A percentile compares a stretch with the other conserved stretches of the same genome.
These are phyloP conservation scores for Anableps anableps DNA, from an alignment of 2,797 vertebrate species.

Conservation along the genomic window DNA sequence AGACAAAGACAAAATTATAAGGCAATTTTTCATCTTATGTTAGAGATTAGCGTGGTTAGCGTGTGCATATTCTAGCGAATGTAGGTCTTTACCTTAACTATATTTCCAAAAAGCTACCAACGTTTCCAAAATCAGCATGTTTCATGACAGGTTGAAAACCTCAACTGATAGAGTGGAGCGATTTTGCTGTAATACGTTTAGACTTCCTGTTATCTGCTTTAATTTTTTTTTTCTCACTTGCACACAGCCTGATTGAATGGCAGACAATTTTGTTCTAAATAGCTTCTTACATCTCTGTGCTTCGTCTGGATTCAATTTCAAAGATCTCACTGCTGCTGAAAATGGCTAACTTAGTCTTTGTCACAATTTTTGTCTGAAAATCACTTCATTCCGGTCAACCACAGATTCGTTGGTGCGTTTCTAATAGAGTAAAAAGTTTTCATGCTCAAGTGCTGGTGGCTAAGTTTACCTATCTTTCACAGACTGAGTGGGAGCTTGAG, in stretches of 20 bases:
- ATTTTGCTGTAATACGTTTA: neutral
- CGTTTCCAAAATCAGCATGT: neutral
- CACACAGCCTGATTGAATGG: neutral
- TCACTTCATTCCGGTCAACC: too few relatives aligned
- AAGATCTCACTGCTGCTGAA: neutral
- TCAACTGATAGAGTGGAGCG: neutral
- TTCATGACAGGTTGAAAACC: neutral
- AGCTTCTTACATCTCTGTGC: neutral
- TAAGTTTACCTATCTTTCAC: conserved; percentile 48
- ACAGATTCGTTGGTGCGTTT: too few relatives aligned
- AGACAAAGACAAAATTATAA: neutral
- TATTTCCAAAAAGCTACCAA: neutral
- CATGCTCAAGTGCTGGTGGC: conserved; percentile 3
- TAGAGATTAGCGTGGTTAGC: neutral
- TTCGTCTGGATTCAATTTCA: neutral
- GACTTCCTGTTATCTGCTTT: neutral
- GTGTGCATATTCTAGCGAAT: neutral
- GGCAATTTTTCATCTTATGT: neutral
- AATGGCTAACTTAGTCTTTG: neutral
- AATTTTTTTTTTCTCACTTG: neutral
- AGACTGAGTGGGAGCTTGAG: conserved; percentile 94
- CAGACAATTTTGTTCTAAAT: neutral
- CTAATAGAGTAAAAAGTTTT: neutral
- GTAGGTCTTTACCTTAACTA: neutral
- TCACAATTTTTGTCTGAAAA: neutral